Percentiles rank a stretch among this genome's conserved stretches.
Conservation (phyloP, 2,888 invertebrate genomes). For the Drosophila buzzatii region DNA sequence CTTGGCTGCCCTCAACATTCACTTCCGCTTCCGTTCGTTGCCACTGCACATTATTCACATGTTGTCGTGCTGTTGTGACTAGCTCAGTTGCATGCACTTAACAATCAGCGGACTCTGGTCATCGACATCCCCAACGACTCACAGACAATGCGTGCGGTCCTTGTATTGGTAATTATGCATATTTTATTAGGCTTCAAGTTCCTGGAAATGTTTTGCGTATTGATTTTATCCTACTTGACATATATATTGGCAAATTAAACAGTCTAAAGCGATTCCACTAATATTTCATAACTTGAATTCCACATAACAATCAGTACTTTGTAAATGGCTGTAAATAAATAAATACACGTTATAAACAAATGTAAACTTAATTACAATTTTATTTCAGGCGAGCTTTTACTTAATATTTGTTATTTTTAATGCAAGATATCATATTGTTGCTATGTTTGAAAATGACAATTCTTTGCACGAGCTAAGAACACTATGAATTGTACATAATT, state of each 20-base stretch:
- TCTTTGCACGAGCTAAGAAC: background rate
- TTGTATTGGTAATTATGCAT: conserved; percentile 63
- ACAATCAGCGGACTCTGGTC: conserved; percentile 57
- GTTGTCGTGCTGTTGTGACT: conserved; percentile 47
- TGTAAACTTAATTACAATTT: conserved; percentile 24
- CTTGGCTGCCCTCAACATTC: conserved; percentile 42
- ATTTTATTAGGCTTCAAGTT: conserved; percentile 59
- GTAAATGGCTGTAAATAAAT: conserved; percentile 34
- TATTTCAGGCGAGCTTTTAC: conserved; percentile 27
- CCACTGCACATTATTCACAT: conserved; percentile 61
- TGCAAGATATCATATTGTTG: background rate
- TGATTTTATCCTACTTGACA: conserved; percentile 64
- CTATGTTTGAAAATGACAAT: background rate
- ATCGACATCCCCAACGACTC: conserved; percentile 50
- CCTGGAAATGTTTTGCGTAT: conserved; percentile 59
- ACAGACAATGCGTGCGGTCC: conserved; percentile 57
- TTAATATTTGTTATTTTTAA: background rate
- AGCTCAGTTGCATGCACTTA: conserved; percentile 53
- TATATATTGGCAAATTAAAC: conserved; percentile 30
- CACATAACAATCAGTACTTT: background rate
- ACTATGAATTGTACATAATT: no score
- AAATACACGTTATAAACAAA: conserved; percentile 23
- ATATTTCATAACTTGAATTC: background rate
- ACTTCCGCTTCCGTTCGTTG: conserved; percentile 60
- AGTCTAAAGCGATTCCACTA: background rate